Conservation (phyloP, 2,797 vertebrate genomes). For the Urocyon cinereoargenteus region DNA sequence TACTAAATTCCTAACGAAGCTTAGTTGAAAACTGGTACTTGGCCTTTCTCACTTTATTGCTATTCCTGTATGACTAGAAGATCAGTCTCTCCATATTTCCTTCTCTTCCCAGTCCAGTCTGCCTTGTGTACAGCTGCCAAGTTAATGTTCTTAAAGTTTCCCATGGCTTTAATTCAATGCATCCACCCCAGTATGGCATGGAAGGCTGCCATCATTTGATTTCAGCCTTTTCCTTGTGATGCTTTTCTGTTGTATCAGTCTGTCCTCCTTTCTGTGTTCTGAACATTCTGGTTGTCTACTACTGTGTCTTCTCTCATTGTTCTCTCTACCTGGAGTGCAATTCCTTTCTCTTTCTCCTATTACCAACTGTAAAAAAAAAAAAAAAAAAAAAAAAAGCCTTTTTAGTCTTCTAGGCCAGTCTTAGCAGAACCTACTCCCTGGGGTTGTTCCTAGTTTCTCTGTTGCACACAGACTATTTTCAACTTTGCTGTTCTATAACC, state of each 20-base stretch:
- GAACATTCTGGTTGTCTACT: neutral
- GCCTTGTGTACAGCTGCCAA: neutral
- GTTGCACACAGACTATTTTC: fast-evolving
- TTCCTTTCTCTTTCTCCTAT: neutral
- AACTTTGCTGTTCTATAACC: neutral
- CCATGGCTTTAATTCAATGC: neutral
- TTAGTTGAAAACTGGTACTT: neutral
- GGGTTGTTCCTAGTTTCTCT: neutral
- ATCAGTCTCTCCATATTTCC: neutral
- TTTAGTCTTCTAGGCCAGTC: neutral
- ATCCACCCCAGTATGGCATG: too few species aligned
- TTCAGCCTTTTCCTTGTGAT: neutral
- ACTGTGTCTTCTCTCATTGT: neutral
- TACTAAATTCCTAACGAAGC: neutral
- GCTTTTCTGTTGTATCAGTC: neutral
- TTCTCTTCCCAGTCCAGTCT: neutral
- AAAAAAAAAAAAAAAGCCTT: neutral
- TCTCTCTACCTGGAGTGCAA: neutral
- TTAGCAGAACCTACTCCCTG: neutral
- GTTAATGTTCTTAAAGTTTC: neutral
- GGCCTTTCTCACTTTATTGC: neutral
- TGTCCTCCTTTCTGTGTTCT: neutral
- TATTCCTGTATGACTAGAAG: neutral
- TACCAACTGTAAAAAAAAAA: neutral
- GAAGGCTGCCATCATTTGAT: neutral